Base-by-base conservation (phyloP, 2,888 invertebrate genomes). In the Thereva unica region DNA sequence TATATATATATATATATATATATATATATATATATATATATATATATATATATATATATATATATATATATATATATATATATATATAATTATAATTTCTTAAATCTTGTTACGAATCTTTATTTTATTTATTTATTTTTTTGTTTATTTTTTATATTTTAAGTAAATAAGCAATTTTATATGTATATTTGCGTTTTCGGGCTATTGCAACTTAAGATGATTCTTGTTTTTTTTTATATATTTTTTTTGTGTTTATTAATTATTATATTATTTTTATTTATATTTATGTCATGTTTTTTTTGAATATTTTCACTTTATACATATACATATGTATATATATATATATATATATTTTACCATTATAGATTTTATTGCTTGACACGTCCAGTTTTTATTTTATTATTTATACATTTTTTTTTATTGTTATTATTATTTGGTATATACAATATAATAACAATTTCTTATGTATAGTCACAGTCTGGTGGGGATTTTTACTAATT, bases 181-280 rank as follows among this genome's bases (percentile, higher is more conserved):
- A 7, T 47, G n/a, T n/a, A 53, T 44, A 53, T 44, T 63, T 52
- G 63, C 63, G 63, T 63, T 63, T 68, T 68, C 65, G 68, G 68
- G 68, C 68, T 68, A 68, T 68, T 68, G 68, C 59, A 68, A 68
- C 66, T 56, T 55, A 68, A 56, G n/a, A 45, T 12, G 37, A 23
- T 23, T 23, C 23, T 23, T 23, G 23, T 23, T 37, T n/a, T 9
- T n/a, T n/a, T n/a, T n/a, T n/a, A n/a, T n/a, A n/a, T 6, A 47
- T 47, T 5, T 8, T 47, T 5, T 1, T 9, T 45, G 45, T 10
- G 4, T 47, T 47, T 4, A 55, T 55, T n/a, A 8, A 45, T 45
- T 37, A 34, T 57, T 57, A 10, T 12, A 8, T 47, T 47, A 6
- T 6, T 12, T 47, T 12, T 10, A 4, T 64, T 2, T 34, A 34